Base-by-base conservation (phyloP, 2,797 vertebrate species). In the Gallinago stenura region DNA sequence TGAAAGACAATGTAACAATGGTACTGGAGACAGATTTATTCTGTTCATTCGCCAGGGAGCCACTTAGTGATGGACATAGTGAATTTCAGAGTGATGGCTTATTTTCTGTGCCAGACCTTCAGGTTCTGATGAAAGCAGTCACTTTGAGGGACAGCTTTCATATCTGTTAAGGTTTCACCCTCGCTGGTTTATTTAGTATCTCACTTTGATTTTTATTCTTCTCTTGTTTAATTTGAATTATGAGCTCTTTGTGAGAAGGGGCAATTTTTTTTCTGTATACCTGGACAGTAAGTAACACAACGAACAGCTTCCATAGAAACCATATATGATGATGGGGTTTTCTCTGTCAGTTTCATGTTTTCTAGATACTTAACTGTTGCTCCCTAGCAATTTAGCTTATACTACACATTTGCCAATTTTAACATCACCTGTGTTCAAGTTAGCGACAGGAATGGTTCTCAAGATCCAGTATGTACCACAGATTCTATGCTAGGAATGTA, bases 401-500 rank as follows among this genome's bases (percentile, higher is more conserved):
- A 12, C 37, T 83, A 22, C 33, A 37, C 21, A 6, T 77, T 87
- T 82, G 54, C 81, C 51, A 41, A 2, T 71, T 50, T 72, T 82
- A 60, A 48, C n/a, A 46, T 93, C 70, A 73, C 70, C 39, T 84
- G 31, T 37, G 19, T 73, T 92, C 57, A 35, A 37, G 77, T 51
- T 62, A 87, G 70, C 64, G 46, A 75, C 58, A 70, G 66, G 66
- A 91, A n/a, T 56, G 73, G 11, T 90, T 95, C 64, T 87, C 37
- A 71, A 88, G 77, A 62, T 78, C 57, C 78, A 84, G 37, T 80
- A 53, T 70, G 60, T 90, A 53, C 58, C 48, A 82, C 80, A 73
- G 39, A 90, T 80, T 80, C 90, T 91, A 5, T 93, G 65, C 71
- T 87, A 87, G 95, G 80, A 77, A 61, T 87, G 60, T 54, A 90